Evolutionary conservation across 1,140 invertebrate genomes (phyloP).

Genomic region (Drosophila tropicalis): DNA sequence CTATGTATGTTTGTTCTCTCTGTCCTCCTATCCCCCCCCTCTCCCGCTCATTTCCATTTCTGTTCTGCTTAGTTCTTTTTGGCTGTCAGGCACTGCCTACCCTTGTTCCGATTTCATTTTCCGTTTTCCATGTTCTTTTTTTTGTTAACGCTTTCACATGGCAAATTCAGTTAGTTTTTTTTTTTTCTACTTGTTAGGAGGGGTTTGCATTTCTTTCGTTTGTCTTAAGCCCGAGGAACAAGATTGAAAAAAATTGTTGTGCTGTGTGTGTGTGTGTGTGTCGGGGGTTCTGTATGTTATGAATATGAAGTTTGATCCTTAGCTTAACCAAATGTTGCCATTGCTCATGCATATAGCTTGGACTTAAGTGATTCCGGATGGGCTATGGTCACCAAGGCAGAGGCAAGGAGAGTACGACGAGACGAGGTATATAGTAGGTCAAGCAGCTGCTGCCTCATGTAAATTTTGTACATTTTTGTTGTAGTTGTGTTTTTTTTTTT

Average conservation of each 20-base stretch:
- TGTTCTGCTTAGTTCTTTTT: conserved; percentile 31
- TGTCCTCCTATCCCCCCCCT: conserved; percentile 1
- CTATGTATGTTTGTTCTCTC: too few species aligned
- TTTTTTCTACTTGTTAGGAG: neutral
- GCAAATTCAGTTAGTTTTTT: conserved; percentile 15
- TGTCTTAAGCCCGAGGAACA: conserved; percentile 27
- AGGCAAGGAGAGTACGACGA: neutral
- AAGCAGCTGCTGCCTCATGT: conserved; percentile 52
- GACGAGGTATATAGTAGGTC: conserved; percentile 48
- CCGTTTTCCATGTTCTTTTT: neutral
- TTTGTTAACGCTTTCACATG: conserved; percentile 16
- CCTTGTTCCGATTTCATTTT: conserved; percentile 1
- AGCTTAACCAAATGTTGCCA: conserved; percentile 66
- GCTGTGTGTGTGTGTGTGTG: neutral
- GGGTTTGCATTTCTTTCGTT: neutral
- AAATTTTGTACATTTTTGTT: conserved; percentile 55
- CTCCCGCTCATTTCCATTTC: neutral
- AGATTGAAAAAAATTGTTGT: conserved; percentile 11
- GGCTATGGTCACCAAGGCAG: neutral
- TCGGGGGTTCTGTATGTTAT: conserved; percentile 40
- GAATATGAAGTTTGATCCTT: conserved; percentile 61
- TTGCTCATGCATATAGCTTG: conserved; percentile 62
- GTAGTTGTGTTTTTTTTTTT: too few species aligned
- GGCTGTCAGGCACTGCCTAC: conserved; percentile 17
- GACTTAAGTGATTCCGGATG: conserved; percentile 70